Base-by-base conservation (phyloP, 2,113 vertebrate genomes). In the Monarcha castaneiventris region DNA sequence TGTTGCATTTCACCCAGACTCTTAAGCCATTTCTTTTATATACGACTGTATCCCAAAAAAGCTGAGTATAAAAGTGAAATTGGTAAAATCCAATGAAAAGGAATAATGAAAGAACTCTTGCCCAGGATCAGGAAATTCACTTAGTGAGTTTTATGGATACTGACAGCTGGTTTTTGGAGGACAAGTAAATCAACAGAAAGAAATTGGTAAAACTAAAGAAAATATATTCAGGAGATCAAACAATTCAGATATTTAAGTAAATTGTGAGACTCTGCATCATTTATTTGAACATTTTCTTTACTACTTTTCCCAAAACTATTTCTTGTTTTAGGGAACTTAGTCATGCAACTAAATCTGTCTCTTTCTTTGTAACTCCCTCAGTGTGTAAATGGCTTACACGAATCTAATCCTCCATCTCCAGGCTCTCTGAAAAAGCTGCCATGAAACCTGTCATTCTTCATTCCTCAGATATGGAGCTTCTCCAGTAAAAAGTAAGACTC, bases 401-500 rank as follows among this genome's bases (percentile, higher is more conserved):
- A 81, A 30, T 44, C 29, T 46, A 59, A 75, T 75, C 51, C 35
- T 78, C 20, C 85, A 71, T 68, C 63, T 55, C 51, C 64, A 81
- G 56, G 5, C 68, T 84, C 51, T 64, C 48, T 22, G 43, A 55
- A 82, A 69, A 59, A 54, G 10, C 48, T 92, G 56, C 32, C 69
- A 26, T 73, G 48, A 92, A 91, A 93, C 21, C 43, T 84, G 59
- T 87, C 43, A 72, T 43, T 78, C 77, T 61, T 76, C 80, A 12
- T 58, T 68, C n/a, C 58, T 66, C 71, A 44, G 29, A 41, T 32
- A 48, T 30, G 37, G 75, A 95, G 56, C 15, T 83, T 7, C 67
- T 89, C 46, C 67, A 79, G 22, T 72, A 25, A 66, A 76, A 82
- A 64, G 19, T 13, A 67, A 56, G 26, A 58, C 33, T 48, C 35